These are phyloP conservation scores for Sitophilus oryzae DNA, from an alignment of 1,140 invertebrate genomes.

Conservation along the genomic window DNA sequence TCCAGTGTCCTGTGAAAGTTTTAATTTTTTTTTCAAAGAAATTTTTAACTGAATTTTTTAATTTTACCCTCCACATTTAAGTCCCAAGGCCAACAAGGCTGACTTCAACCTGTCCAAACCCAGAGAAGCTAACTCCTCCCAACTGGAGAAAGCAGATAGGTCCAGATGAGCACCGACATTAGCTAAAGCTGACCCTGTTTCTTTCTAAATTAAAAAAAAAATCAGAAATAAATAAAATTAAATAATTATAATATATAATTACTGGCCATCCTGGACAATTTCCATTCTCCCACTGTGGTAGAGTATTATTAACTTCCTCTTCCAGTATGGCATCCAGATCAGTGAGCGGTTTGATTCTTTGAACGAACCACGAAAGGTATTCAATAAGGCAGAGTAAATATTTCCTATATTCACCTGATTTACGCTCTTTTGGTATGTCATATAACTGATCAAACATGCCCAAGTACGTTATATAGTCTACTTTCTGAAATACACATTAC, in stretches of 20 bases:
- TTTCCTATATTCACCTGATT: constrained; percentile 87
- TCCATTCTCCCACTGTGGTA: constrained; percentile 84
- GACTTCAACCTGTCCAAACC: constrained; percentile 96
- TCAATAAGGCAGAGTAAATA: constrained; percentile 81
- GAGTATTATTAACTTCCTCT: constrained; percentile 67
- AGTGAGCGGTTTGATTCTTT: constrained; percentile 83
- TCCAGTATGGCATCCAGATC: constrained; percentile 78
- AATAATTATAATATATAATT: constrained; percentile 39
- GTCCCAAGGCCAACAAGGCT: constrained; percentile 90
- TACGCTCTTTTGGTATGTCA: constrained; percentile 91
- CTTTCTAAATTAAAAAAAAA: constrained; percentile 60
- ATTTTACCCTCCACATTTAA: constrained; percentile 92
- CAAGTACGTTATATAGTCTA: constrained; percentile 95
- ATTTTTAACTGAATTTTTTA: not conserved
- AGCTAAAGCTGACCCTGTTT: constrained; percentile 85
- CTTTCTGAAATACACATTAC: constrained; percentile 80
- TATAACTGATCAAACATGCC: constrained; percentile 92
- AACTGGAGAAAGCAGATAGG: constrained; percentile 93
- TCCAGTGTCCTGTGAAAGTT: constrained; percentile 70
- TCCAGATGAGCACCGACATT: constrained; percentile 94
- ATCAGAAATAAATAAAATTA: not conserved
- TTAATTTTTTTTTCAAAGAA: constrained; percentile 65
- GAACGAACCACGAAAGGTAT: constrained; percentile 83
- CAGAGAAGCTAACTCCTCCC: constrained; percentile 93
- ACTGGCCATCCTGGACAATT: constrained; percentile 92